A percentile compares a stretch with the other conserved stretches of the same genome.
Conservation (phyloP, 1,140 invertebrate species). For the Prorops nasuta region DNA sequence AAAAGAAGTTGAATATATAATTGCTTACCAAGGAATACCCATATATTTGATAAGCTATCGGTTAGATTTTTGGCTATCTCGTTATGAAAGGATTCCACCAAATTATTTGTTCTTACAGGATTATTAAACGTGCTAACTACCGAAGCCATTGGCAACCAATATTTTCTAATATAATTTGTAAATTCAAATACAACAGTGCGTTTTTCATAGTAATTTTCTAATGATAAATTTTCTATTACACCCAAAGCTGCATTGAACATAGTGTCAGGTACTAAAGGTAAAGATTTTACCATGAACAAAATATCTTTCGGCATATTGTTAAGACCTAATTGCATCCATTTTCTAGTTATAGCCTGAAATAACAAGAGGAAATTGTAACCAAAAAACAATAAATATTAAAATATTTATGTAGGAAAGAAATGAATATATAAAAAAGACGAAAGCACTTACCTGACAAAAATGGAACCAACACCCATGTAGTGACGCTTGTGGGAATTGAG, state of each 20-base stretch:
- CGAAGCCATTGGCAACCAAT: constrained; percentile 2
- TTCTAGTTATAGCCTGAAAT: background rate
- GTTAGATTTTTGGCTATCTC: background rate
- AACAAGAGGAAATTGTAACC: background rate
- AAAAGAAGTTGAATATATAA: too few species aligned
- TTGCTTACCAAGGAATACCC: too few species aligned
- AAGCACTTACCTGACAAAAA: constrained; percentile 9
- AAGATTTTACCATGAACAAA: background rate
- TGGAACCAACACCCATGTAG: constrained; percentile 14
- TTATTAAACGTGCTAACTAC: background rate
- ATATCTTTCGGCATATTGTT: background rate
- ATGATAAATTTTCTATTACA: background rate
- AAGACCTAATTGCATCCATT: background rate
- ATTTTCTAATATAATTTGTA: background rate
- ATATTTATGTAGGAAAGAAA: too few species aligned
- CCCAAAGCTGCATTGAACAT: background rate
- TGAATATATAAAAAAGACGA: background rate
- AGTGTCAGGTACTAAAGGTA: constrained; percentile 1
- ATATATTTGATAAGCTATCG: too few species aligned
- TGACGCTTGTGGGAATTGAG: constrained; percentile 8
- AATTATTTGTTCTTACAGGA: constrained; percentile 2
- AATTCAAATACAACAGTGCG: background rate
- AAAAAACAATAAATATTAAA: background rate
- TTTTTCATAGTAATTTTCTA: background rate
- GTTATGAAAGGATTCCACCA: constrained; percentile 3